Evolutionary conservation across 2,888 invertebrate species (phyloP).

Genomic region (Melanostoma mellinum): DNA sequence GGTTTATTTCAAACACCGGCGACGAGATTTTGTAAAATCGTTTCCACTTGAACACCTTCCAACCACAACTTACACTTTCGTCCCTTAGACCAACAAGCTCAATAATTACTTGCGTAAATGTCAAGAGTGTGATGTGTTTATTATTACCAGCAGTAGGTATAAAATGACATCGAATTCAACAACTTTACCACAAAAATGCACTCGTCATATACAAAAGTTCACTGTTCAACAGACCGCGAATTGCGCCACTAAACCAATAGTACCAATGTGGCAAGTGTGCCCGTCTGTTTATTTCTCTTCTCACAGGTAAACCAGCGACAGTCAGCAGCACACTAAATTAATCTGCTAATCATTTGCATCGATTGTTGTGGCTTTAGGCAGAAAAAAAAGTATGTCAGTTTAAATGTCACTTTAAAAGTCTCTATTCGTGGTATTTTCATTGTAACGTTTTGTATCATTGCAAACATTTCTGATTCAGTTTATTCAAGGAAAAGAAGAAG

Average conservation of each 20-base stretch:
- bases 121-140: constrained; percentile 48
- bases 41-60: too few relatives aligned
- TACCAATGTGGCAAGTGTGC: constrained; percentile 20
- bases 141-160: constrained; percentile 28
- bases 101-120: constrained; percentile 54
- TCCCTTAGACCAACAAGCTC: constrained; percentile 39
- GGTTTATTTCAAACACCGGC: too few relatives aligned
- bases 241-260: constrained; percentile 22
- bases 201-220: constrained; percentile 56
- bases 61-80: too few relatives aligned
- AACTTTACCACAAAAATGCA: constrained; percentile 40
- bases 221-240: constrained; percentile 46
- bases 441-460: background rate
- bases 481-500: background rate
- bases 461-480: background rate
- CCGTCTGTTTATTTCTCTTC: background rate
- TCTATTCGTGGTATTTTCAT: constrained; percentile 25
- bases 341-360: constrained; percentile 57
- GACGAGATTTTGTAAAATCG: too few relatives aligned
- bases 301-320: constrained; percentile 39
- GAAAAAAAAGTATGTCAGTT: constrained; percentile 57
- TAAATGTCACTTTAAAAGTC: constrained; percentile 53
- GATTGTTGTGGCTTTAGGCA: constrained; percentile 33
- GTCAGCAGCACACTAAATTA: constrained; percentile 41
- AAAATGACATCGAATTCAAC: constrained; percentile 39